Evolutionary conservation across 1,140 invertebrate genomes (phyloP), one percentile per base, ranked within the genome.

Genomic region (Psilanteris sp.): DNA sequence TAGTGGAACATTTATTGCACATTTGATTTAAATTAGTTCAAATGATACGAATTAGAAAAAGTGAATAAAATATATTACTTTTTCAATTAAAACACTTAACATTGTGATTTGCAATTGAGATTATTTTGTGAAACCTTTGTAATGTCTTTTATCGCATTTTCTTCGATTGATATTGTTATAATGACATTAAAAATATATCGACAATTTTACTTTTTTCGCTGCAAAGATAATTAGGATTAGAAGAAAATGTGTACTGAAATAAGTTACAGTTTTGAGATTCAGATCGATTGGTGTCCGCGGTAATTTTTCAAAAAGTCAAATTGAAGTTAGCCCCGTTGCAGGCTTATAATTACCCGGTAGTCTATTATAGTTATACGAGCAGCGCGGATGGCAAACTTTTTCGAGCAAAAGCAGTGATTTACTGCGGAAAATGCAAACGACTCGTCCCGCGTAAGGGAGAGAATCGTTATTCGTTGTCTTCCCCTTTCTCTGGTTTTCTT

Each of bases 261-360:
- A 20, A 20, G 5, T 61, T 29, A 44, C 11, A 29, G 39, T n/a
- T n/a, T n/a, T n/a, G n/a, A n/a, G n/a, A n/a, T 48, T 55, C 27
- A 18, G 67, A 70, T 75, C 50, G 41, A 57, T 44, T 27, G 50
- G 64, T 71, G 20, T 54, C 62, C 52, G 36, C 37, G 13, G 67
- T 73, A 81, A 79, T 81, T 55, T 48, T n/a, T 68, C 52, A 77
- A 79, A 78, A 79, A 79, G 67, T 83, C 70, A 46, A 59, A 62
- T 52, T 71, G 29, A 77, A 80, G 70, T 61, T 68, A 8, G 11
- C 43, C 15, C 44, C 43, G 59, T 29, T 67, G 59, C 39, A 54
- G 37, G 54, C 20, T 71, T 77, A 77, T 77, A 77, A 77, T 77
- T 77, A 77, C 74, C 66, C 54, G 27, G 54, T 61, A 41, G 59